A percentile compares a stretch with the other conserved stretches of the same genome.
phyloP scores from a whole-genome alignment of 2,797 vertebrate genomes.

The Siniperca scherzeri region DNA sequence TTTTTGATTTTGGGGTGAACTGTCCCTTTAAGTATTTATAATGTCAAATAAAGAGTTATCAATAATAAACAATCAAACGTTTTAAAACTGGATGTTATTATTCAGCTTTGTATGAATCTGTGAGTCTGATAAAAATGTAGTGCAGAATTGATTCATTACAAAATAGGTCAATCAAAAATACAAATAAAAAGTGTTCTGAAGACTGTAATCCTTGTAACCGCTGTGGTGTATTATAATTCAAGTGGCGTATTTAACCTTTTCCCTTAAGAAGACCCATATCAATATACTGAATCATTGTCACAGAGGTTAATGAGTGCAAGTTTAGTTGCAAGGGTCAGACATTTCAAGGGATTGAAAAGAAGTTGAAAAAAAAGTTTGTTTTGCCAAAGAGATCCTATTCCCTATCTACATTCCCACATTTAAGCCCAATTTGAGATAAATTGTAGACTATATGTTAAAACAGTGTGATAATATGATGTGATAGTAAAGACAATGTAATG shows the following conservation, averaged over 20 bases:
- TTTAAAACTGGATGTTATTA: neutral
- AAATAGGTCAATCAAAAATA: neutral
- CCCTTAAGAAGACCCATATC: neutral
- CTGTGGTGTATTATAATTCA: neutral
- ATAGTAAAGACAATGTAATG: neutral
- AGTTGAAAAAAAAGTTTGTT: too few relatives aligned
- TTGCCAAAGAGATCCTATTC: neutral
- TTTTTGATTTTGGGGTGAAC: too few relatives aligned
- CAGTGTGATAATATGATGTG: neutral
- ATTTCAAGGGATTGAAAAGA: neutral
- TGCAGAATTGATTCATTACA: neutral
- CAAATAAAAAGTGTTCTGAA: neutral
- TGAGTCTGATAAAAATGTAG: neutral
- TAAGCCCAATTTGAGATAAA: neutral
- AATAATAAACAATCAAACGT: neutral
- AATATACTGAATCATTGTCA: too few relatives aligned
- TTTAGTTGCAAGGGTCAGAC: neutral
- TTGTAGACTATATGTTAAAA: neutral
- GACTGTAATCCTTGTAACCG: neutral
- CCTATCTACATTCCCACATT: neutral
- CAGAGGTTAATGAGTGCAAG: neutral
- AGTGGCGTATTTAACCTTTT: conserved; percentile 28
- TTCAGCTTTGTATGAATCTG: neutral
- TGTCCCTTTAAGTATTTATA: neutral
- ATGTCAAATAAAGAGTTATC: neutral